These are phyloP conservation scores for Clarias batrachus DNA, from an alignment of 2,113 vertebrate species.

Conservation along the genomic window DNA sequence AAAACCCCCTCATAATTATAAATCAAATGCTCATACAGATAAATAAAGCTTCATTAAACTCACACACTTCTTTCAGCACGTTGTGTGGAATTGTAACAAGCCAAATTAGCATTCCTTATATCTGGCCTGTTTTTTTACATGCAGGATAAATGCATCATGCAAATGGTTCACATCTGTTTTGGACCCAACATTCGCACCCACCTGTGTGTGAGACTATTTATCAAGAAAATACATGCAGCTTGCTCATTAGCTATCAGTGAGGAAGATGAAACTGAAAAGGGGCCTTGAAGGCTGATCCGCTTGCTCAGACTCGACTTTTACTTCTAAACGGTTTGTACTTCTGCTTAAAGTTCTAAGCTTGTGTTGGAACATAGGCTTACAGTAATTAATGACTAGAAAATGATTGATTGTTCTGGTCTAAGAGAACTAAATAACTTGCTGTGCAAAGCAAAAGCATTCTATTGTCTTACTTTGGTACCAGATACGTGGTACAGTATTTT, in stretches of 20 bases:
- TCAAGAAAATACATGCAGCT: background rate
- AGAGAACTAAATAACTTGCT: background rate
- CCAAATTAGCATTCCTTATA: background rate
- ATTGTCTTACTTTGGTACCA: background rate
- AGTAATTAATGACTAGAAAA: background rate
- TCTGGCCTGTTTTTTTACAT: background rate
- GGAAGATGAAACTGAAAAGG: background rate
- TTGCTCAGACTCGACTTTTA: background rate
- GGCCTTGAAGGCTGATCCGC: background rate
- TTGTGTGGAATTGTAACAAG: background rate
- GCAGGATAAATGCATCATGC: background rate
- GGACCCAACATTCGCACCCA: background rate
- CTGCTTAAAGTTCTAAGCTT: background rate
- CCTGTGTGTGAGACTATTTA: background rate
- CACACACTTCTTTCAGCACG: background rate
- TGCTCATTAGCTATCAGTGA: background rate
- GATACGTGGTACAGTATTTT: background rate
- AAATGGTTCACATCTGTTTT: slow-evolving; percentile 9
- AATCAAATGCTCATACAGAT: background rate
- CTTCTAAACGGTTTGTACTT: background rate
- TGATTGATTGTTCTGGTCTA: background rate
- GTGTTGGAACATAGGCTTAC: background rate
- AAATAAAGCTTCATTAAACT: background rate
- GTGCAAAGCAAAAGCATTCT: background rate
- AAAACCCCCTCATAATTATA: background rate